Evolutionary conservation across 2,113 vertebrate species (phyloP), one percentile per base, ranked within the genome.

Genomic region (Cairina moschata): DNA sequence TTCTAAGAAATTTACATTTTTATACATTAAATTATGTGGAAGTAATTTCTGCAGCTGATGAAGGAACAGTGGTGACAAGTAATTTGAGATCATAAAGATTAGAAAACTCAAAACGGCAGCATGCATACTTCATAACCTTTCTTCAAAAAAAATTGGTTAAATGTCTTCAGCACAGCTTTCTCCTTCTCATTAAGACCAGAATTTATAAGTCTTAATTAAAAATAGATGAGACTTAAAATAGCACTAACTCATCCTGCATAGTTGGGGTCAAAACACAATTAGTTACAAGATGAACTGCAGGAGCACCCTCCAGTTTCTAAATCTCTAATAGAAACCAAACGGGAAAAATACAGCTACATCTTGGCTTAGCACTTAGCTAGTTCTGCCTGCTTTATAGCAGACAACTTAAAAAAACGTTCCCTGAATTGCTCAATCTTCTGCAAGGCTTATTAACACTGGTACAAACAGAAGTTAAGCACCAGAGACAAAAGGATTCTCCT

Each of bases 141-240:
- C 83, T 34, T 96, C 74, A 84, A 91, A 80, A 95, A 83, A 72
- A 68, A 68, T 48, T 88, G 58, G 68, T 82, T 88, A 21, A 38
- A 44, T 26, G 50, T 86, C 62, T 74, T 84, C 56, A n/a, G 62
- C 73, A 95, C 77, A 81, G 65, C 4, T 1, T 36, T 90, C 69
- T 50, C 38, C 56, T 94, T 75, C 66, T 86, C 90, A 86, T 90
- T 78, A 94, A 76, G 56, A 67, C 7, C 54, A 91, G 55, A 88
- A 93, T 91, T 89, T 93, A 34, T 76, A 91, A 94, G 76, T 85
- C 75, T 88, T 73, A 56, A 86, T 95, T 88, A 96, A 88, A 95
- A 73, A 95, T 66, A 92, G 66, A 94, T 40, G 32, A 87, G 66
- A 79, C 69, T 93, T 69, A 34, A 95, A 96, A 94, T 62, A 95